Percentiles rank a stretch among this genome's conserved stretches.
Conservation (phyloP, 2,113 vertebrate species). For the Malaclemys terrapin region DNA sequence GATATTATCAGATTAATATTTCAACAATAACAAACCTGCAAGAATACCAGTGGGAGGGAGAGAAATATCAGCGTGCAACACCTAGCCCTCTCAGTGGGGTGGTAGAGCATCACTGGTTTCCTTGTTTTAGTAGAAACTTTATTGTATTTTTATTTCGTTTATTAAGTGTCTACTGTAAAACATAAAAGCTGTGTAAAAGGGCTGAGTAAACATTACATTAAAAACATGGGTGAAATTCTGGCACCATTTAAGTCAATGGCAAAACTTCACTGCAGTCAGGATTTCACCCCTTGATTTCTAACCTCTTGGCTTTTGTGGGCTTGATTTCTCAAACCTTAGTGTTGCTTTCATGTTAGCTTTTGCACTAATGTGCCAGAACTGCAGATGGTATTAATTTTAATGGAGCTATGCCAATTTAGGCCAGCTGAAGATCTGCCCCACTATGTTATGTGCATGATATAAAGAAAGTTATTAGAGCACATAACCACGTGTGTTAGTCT, state of each 20-base stretch:
- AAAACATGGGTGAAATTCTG: background rate
- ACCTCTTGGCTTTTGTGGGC: background rate
- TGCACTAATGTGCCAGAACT: background rate
- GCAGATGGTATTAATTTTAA: rapidly evolving
- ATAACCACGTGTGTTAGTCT: constrained; percentile 28
- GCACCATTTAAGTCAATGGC: background rate
- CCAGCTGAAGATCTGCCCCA: constrained; percentile 29
- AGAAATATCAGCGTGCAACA: background rate
- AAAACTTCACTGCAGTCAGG: background rate
- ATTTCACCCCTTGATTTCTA: background rate
- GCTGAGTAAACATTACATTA: background rate
- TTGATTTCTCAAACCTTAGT: background rate
- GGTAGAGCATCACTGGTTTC: rapidly evolving
- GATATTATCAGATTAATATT: background rate
- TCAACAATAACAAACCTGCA: background rate
- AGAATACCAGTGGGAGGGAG: background rate
- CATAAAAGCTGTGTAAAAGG: background rate
- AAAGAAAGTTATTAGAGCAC: background rate
- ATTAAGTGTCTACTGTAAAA: background rate
- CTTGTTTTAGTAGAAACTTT: constrained; percentile 12
- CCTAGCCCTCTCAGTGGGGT: background rate
- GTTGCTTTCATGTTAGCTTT: background rate
- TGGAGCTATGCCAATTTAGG: background rate
- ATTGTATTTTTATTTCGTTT: background rate
- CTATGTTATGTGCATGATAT: background rate